Percentiles rank a stretch among this genome's conserved stretches.
phyloP scores from a whole-genome alignment of 2,797 vertebrate genomes.

The Danio albolineatus region DNA sequence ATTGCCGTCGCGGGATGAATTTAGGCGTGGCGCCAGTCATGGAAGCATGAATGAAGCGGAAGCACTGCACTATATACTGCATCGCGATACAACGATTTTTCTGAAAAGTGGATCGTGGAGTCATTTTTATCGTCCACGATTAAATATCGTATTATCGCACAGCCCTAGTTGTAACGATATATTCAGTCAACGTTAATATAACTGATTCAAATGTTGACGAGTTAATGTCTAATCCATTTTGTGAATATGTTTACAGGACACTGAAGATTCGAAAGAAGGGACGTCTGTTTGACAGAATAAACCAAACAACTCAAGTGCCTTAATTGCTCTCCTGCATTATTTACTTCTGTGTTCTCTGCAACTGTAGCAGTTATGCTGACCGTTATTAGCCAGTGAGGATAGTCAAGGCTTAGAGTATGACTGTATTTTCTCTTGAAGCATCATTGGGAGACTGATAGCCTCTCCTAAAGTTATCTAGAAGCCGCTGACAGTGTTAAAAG shows the following conservation, averaged over 20 bases:
- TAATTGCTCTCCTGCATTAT: conserved; percentile 36
- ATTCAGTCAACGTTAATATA: no score
- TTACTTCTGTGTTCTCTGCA: conserved; percentile 42
- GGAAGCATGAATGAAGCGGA: no score
- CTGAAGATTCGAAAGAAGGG: conserved; percentile 62
- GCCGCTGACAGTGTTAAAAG: conserved; percentile 58
- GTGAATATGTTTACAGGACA: conserved; percentile 41
- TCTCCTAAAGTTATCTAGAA: background rate
- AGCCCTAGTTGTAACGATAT: no score
- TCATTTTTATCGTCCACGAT: no score
- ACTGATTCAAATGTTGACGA: background rate
- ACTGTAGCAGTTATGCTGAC: conserved; percentile 36
- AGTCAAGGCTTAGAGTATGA: conserved; percentile 39
- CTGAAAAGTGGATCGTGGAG: no score
- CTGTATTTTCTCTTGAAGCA: conserved; percentile 4
- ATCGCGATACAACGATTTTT: no score
- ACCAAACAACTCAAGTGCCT: conserved; percentile 35
- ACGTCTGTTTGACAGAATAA: conserved; percentile 59
- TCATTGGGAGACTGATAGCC: background rate
- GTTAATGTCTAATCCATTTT: background rate
- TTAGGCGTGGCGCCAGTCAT: no score
- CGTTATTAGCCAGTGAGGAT: conserved; percentile 25
- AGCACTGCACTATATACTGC: no score
- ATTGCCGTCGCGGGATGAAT: no score
- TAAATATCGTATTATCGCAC: no score